Evolutionary conservation across 2,888 invertebrate genomes (phyloP).

Genomic region (Phytoseiulus persimilis): DNA sequence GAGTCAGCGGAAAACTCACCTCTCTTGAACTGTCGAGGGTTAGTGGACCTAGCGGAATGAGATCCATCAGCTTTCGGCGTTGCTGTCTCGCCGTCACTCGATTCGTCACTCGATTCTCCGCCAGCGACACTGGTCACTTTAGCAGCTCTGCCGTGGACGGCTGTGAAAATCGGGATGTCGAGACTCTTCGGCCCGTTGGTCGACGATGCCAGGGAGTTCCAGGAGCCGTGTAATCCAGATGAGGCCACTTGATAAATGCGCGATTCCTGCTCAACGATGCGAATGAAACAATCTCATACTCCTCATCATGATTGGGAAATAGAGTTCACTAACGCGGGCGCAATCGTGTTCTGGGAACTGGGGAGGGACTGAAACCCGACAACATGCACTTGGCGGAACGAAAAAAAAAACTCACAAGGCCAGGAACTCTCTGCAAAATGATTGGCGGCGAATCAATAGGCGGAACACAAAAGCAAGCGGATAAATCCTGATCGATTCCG

Average conservation of each 20-base stretch:
- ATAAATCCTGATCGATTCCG: background rate
- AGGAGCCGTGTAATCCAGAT: constrained; percentile 47
- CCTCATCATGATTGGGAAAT: constrained; percentile 10
- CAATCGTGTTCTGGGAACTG: background rate
- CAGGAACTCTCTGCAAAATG: background rate
- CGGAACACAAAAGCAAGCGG: background rate
- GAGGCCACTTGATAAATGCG: constrained; percentile 75
- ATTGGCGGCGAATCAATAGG: background rate
- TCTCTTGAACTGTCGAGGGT: constrained; percentile 47
- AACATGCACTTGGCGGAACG: background rate
- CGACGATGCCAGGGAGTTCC: constrained; percentile 41
- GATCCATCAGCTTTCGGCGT: constrained; percentile 48
- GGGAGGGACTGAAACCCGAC: background rate
- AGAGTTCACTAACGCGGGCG: background rate
- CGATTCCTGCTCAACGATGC: constrained; percentile 56
- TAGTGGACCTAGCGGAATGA: constrained; percentile 12
- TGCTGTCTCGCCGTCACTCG: constrained; percentile 47
- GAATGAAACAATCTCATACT: background rate
- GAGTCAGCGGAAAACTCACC: constrained; percentile 41
- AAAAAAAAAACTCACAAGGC: background rate
- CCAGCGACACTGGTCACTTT: background rate
- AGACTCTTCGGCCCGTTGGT: constrained; percentile 41
- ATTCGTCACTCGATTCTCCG: constrained; percentile 58
- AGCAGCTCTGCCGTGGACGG: constrained; percentile 7
- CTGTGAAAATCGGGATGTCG: constrained; percentile 30